Evolutionary conservation across 2,797 vertebrate species (phyloP), one percentile per base, ranked within the genome.

Genomic region (Squalus acanthias): DNA sequence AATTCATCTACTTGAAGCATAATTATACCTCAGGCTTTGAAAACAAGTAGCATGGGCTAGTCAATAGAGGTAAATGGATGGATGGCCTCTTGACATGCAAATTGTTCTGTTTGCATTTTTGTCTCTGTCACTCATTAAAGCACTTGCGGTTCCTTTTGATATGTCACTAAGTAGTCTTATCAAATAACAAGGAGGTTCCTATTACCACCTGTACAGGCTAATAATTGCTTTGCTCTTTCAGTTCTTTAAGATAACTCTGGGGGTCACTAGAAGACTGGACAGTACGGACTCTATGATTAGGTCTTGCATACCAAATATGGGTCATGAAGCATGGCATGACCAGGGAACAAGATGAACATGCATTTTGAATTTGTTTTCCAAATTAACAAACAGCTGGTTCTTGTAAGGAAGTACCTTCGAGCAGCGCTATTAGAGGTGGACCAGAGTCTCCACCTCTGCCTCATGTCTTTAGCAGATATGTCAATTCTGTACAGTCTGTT

Each of bases 241-340:
- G 5, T 91, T 91, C 57, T 91, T 63, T 29, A 33, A 91, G 88
- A 63, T n/a, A 88, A 60, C 88, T 91, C 88, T 63, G 88, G 88
- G 29, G 29, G 57, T 63, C 20, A 50, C 88, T 60, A 91, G 53
- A 57, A 89, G 29, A 91, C 29, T 91, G n/a, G 79, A 9, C 50
- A 24, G 85, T 57, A 57, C 8, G 10, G 46, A 57, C 3, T 74
- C 10, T 50, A 20, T 46, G 79, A 12, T 85, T 50, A 85, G 39
- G 79, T 7, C 22, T 57, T 24, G 24, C 22, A 88, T 53, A 57
- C 50, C 85, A 57, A 24, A 88, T 24, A 88, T 53, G 24, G 46
- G 2, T 88, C 50, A 88, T 0, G 20, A 29, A 53, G 85, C 50
- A 33, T 74, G 9, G 29, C 72, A 74, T 33, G 9, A 74, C 29